A percentile compares a stretch with the other conserved stretches of the same genome.
phyloP scores from a whole-genome alignment of 2,113 vertebrate genomes.

The Melierax canorus region DNA sequence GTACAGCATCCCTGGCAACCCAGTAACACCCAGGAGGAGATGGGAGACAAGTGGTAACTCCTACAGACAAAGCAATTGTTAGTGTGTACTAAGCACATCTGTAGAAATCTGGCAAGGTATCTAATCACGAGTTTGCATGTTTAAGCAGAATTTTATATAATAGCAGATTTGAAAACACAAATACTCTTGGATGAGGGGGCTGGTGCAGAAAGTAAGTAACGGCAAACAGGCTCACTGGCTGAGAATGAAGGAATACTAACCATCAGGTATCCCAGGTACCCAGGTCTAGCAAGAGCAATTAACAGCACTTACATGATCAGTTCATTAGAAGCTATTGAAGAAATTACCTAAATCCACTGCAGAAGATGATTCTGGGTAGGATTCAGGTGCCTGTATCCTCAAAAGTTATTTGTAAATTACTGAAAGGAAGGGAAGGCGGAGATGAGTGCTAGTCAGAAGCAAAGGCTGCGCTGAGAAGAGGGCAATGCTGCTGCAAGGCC shows the following conservation, averaged over 20 bases:
- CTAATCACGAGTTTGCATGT: neutral
- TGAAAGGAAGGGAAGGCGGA: neutral
- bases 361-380: neutral
- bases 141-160: neutral
- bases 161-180: neutral
- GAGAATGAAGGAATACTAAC: neutral
- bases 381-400: neutral
- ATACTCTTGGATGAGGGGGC: neutral
- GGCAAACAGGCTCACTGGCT: neutral
- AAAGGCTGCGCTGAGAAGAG: accelerated
- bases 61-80: neutral
- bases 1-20: neutral
- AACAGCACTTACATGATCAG: neutral
- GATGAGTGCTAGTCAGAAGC: neutral
- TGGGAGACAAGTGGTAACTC: neutral
- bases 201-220: neutral
- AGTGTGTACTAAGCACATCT: neutral
- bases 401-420: neutral
- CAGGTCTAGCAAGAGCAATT: neutral
- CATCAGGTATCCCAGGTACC: neutral
- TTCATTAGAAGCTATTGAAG: neutral
- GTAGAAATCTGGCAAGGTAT: neutral
- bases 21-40: neutral
- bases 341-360: neutral
- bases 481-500: neutral